Percentiles rank a stretch among this genome's conserved stretches.
phyloP scores from a whole-genome alignment of 2,797 vertebrate species.

The Halcyon badia region DNA sequence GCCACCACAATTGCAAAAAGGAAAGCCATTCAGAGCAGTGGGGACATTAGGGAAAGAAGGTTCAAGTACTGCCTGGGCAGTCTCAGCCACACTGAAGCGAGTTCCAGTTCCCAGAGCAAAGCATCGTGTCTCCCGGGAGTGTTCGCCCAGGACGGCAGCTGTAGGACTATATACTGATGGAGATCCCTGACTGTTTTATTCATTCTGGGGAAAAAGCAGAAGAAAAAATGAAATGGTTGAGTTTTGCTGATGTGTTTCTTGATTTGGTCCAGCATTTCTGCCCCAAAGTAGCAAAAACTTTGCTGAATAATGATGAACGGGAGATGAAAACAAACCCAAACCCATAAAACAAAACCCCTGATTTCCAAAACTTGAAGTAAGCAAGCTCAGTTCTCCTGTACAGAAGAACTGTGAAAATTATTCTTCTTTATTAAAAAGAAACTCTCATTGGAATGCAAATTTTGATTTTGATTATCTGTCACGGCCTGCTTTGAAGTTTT shows the following conservation, averaged over 20 bases:
- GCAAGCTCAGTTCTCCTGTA: slow-evolving; percentile 62
- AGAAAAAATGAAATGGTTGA: background rate
- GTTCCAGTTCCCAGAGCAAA: background rate
- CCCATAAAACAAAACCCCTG: accelerated
- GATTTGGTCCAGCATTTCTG: background rate
- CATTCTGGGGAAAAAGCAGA: background rate
- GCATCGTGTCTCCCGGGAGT: accelerated
- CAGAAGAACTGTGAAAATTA: slow-evolving; percentile 79
- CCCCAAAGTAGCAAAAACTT: background rate
- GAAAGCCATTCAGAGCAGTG: accelerated
- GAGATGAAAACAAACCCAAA: background rate
- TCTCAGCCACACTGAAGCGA: background rate
- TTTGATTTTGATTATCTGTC: slow-evolving; percentile 88
- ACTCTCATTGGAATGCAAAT: slow-evolving; percentile 86
- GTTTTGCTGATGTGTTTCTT: background rate
- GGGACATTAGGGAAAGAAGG: background rate
- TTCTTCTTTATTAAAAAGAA: slow-evolving; percentile 78
- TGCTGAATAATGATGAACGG: background rate
- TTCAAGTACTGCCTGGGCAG: background rate
- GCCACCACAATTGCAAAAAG: background rate
- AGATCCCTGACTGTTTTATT: background rate
- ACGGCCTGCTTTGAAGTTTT: slow-evolving; percentile 86
- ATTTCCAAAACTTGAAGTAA: background rate
- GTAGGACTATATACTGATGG: background rate
- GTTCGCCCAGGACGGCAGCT: background rate